Percentiles rank a stretch among this genome's conserved stretches.
Evolutionary conservation across 1,140 invertebrate genomes (phyloP).

Genomic region (Aphaenogaster ashmeadi): DNA sequence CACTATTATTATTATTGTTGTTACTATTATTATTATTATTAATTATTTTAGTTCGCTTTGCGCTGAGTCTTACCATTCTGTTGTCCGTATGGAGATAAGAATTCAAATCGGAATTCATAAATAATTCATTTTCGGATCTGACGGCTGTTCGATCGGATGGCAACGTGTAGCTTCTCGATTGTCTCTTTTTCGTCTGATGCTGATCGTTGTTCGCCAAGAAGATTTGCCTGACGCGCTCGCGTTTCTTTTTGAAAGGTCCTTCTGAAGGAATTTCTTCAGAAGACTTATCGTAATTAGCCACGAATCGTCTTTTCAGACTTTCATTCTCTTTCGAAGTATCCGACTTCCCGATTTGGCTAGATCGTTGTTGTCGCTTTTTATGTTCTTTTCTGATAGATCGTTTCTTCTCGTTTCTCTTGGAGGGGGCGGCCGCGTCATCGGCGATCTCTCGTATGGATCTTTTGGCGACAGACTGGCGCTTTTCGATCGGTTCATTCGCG

Average conservation of each 20-base stretch:
- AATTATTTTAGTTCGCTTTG: neutral
- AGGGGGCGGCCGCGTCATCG: neutral
- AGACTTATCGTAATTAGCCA: neutral
- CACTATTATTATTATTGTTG: too few relatives aligned
- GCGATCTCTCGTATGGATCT: constrained; percentile 13
- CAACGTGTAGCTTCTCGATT: neutral
- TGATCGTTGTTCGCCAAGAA: constrained; percentile 46
- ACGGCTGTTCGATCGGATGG: neutral
- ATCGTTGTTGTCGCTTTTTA: constrained; percentile 40
- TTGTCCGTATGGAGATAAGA: neutral
- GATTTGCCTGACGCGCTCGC: constrained; percentile 10
- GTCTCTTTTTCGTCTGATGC: neutral
- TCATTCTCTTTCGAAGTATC: constrained; percentile 13
- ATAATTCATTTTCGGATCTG: constrained; percentile 10
- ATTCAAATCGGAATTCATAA: neutral
- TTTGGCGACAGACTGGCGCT: constrained; percentile 17
- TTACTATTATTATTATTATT: too few relatives aligned
- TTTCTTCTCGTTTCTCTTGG: neutral
- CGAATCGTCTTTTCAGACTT: constrained; percentile 12
- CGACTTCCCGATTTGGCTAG: neutral
- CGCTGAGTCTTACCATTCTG: constrained; percentile 20
- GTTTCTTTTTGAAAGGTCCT: constrained; percentile 43
- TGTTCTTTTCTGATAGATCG: neutral
- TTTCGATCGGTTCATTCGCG: neutral
- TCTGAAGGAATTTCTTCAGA: neutral